Evolutionary conservation across 1,140 invertebrate species (phyloP).

Genomic region (Calycopis cecrops): DNA sequence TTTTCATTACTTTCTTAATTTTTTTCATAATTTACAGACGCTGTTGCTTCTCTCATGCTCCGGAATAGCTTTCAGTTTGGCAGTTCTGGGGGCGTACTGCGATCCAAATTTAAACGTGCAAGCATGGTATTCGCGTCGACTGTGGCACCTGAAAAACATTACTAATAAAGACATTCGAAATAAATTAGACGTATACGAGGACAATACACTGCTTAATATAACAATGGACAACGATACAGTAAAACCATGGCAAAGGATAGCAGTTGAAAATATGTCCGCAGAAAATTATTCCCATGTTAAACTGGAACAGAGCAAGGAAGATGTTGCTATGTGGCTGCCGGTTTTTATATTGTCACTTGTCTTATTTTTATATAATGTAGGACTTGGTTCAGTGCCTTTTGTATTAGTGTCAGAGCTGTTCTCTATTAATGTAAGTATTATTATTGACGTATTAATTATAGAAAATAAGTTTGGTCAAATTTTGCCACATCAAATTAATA

Average conservation of each 20-base stretch:
- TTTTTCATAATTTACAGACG: conserved; percentile 54
- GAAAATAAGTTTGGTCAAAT: not conserved
- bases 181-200: conserved; percentile 30
- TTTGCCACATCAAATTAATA: not conserved
- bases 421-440: conserved; percentile 58
- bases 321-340: conserved; percentile 45
- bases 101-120: conserved; percentile 53
- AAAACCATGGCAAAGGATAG: conserved; percentile 34
- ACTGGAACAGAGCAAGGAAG: conserved; percentile 29
- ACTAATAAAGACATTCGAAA: conserved; percentile 39
- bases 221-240: conserved; percentile 25
- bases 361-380: conserved; percentile 61
- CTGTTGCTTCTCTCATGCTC: conserved; percentile 57
- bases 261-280: conserved; percentile 26
- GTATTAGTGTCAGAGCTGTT: conserved; percentile 61
- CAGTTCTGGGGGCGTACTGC: conserved; percentile 56
- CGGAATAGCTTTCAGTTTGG: conserved; percentile 56
- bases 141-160: conserved; percentile 44
- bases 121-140: conserved; percentile 46
- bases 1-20: too few relatives aligned
- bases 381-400: conserved; percentile 65
- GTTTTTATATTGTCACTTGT: conserved; percentile 49
- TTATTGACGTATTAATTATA: not conserved
- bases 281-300: conserved; percentile 28
- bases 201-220: conserved; percentile 33